Base-by-base conservation (phyloP, 2,888 invertebrate genomes). In the Drosophila barbarae region DNA sequence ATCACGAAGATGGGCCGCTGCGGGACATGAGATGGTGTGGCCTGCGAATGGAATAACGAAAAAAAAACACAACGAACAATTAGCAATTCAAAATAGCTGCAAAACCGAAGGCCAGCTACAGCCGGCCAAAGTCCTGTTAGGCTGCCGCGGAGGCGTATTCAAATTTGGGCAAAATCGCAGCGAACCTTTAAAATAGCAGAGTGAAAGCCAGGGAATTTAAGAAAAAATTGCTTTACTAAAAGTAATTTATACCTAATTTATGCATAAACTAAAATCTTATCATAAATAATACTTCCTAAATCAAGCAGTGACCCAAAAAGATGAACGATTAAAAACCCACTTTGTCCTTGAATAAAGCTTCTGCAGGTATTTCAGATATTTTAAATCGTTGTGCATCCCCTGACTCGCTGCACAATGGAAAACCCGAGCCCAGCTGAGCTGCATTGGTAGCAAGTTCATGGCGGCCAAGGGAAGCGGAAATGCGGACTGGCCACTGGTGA, bases 1-100 rank as follows among this genome's bases (percentile, higher is more conserved):
- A 90, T 87, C 66, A 90, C 87, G 58, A 90, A 89, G 60, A 90
- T 78, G 50, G 90, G 90, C 47, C 86, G 85, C 58, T 86, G 78
- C 10, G 86, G 76, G 21, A 75, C 73, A 32, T 80, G 77, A 18
- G 79, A 70, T 36, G 79, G 75, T 3, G 86, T 66, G 18, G 84
- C 67, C 88, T 88, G 76, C 5, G 78, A 68, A 30, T 39, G 39
- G 7, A 35, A 44, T 26, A 15, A 10, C 6, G 30, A 35, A n/a
- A 23, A 58, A 47, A 21, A 26, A 12, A 21, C 30, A 23, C 35
- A 39, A 23, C 34, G 13, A 46, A 71, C 66, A 55, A 66, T 58
- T 55, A 61, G 60, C 61, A 67, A 71, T 58, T 65, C 56, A 69
- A 71, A 69, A 42, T 30, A 51, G 53, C 32, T 9, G 10, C 35